Evolutionary conservation across 2,797 vertebrate genomes (phyloP), one percentile per base, ranked within the genome.

Genomic region (Lates japonicus): DNA sequence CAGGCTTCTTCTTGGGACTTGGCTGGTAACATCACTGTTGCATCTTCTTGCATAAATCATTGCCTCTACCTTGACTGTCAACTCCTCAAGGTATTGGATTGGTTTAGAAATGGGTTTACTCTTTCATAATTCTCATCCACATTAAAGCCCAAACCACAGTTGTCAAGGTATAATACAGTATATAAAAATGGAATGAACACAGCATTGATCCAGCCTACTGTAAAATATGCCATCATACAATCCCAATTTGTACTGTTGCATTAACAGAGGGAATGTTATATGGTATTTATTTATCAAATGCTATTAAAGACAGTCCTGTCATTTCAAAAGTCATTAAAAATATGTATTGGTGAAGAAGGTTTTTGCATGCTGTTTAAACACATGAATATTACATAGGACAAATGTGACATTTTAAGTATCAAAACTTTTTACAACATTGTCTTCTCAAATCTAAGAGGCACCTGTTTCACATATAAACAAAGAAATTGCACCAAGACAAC

Each of bases 21-120:
- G 33, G 73, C 25, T 76, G 51, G 54, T 62, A 62, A 77, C n/a
- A 63, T 77, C 41, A 62, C 35, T n/a, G 33, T 61, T 37, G 37
- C 5, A 39, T 6, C 10, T 39, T 39, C 37, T 39, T 39, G 59
- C 37, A 48, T 14, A 33, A 49, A 49, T 80, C 48, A 25, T 54
- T 68, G 9, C 16, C 41, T 61, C 8, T 2, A 52, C 22, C 41
- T 37, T 19, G 25, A 19, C 58, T 58, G 42, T 51, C 44, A 61
- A 57, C 37, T 62, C 68, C 59, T 22, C 20, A 22, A 46, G 39
- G 60, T 48, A 44, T 16, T 74, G 44, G 44, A 51, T 51, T 64
- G 29, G 41, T 72, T 72, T n/a, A n/a, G n/a, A n/a, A n/a, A n/a
- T n/a, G n/a, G n/a, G n/a, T n/a, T n/a, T 39, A 59, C 37, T 19